Evolutionary conservation across 2,888 invertebrate genomes (phyloP), one percentile per base, ranked within the genome.

Genomic region (Cylloceria caligata): DNA sequence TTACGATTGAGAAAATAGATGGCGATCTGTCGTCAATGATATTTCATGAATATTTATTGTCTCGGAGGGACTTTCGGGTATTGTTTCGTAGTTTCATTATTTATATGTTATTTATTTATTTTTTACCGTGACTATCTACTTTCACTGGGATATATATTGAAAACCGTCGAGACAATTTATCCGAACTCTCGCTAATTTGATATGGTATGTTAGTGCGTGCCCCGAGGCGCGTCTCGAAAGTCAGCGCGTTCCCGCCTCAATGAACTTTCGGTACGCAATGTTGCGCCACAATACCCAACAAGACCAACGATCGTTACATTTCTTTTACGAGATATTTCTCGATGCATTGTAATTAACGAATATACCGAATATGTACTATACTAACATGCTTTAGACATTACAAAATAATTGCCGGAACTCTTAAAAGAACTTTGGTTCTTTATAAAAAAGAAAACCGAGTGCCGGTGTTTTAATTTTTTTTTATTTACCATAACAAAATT

Each of bases 141-240:
- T 78, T 78, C 78, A 71, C 81, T 47, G 64, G 19, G 36, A 60
- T 49, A 34, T n/a, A n/a, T 27, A 45, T 24, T 16, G 30, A 73
- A 47, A 60, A 45, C 62, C 34, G 45, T 60, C 16, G 69, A 57
- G 47, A 72, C 65, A 75, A 60, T 71, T 75, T 79, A 67, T 71
- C 71, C 36, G 60, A 45, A 36, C 68, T 75, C 65, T 64, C 42
- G 60, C 65, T 49, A 75, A 79, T 79, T 79, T 64, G 81, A 39
- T 47, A 11, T 47, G 77, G 74, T 78, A 62, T 42, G 74, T 74
- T 39, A 65, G 49, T 39, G 39, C 21, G 49, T 65, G 78, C 64
- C 82, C 78, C 9, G 64, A 75, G 74, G 71, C 71, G 21, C 49
- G 71, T 78, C 82, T 65, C 74, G 74, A 81, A 81, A 74, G 78